Percentiles rank a stretch among this genome's conserved stretches.
These are phyloP conservation scores for Hoplostethus mediterraneus DNA, from an alignment of 2,797 vertebrate species.

Conservation along the genomic window DNA sequence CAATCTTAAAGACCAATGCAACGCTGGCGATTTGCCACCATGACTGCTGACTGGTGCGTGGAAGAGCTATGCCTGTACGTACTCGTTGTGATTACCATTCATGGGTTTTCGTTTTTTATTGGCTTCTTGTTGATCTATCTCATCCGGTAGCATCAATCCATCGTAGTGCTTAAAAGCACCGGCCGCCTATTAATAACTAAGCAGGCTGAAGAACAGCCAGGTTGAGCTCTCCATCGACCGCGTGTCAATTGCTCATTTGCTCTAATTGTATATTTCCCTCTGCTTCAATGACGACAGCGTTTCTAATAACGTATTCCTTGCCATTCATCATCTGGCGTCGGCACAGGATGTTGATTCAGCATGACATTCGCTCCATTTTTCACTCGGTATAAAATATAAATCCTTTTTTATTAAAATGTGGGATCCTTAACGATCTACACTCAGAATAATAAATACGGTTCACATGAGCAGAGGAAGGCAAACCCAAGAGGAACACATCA, in stretches of 20 bases:
- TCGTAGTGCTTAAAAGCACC: conserved; percentile 2
- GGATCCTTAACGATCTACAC: not conserved
- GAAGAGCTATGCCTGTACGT: not conserved
- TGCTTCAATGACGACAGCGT: too few relatives aligned
- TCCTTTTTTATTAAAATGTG: not conserved
- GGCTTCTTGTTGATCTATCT: conserved; percentile 9
- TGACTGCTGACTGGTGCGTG: not conserved
- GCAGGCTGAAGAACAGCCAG: conserved; percentile 18
- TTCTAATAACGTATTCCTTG: not conserved
- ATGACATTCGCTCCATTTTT: not conserved
- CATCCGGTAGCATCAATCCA: not conserved
- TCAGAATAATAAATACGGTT: not conserved
- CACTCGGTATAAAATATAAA: not conserved
- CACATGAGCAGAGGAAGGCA: conserved; percentile 5
- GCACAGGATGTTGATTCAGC: not conserved
- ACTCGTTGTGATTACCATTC: not conserved
- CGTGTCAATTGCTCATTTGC: not conserved
- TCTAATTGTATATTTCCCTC: too few relatives aligned
- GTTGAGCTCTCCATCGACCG: too few relatives aligned
- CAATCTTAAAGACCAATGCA: not conserved
- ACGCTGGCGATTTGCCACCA: not conserved
- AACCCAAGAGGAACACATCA: conserved; percentile 35
- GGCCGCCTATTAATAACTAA: conserved; percentile 23
- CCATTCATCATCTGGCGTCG: not conserved
- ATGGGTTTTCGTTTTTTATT: not conserved